Evolutionary conservation across 2,888 invertebrate genomes (phyloP), one percentile per base, ranked within the genome.

Genomic region (Pandemis cinnamomeana): DNA sequence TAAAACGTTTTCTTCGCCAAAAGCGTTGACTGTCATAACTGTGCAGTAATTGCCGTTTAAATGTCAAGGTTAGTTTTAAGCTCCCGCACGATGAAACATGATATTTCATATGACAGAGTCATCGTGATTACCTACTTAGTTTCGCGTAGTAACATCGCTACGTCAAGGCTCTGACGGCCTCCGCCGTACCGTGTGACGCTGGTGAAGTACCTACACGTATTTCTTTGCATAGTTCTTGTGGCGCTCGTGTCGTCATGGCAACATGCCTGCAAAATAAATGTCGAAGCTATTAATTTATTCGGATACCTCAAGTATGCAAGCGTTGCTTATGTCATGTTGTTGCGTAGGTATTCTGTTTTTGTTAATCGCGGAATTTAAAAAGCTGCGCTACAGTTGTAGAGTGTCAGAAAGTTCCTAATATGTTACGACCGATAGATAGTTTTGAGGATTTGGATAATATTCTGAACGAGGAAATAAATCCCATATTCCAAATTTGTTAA

Each of bases 271-370:
- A 36, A n/a, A n/a, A n/a, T n/a, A n/a, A 70, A 53, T 53, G 51
- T 13, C 42, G 70, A 42, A 51, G 36, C 42, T 60, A 60, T 69
- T 66, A n/a, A 62, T 62, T 44, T 66, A 66, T 67, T 62, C 58
- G 48, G 10, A 60, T 36, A 15, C 42, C 62, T 51, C 41, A 51
- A 70, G 51, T 61, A 46, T 72, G 68, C n/a, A 36, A 46, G 42
- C 55, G 71, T 76, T 62, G 71, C 73, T 73, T 75, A 75, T 76
- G 77, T 78, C 61, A 66, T 76, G 60, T 67, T 41, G 60, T 15
- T 36, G 53, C 8, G 27, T 58, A 58, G 2, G 58, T 58, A 55
- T 55, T 20, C 27, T 27, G 15, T 58, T 27, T 58, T 27, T 58
- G 10, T 2, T 27, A 5, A 36, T 11, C 7, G 27, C 1, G 27